phyloP scores from a whole-genome alignment of 2,797 vertebrate species.

The Falco concolor region DNA sequence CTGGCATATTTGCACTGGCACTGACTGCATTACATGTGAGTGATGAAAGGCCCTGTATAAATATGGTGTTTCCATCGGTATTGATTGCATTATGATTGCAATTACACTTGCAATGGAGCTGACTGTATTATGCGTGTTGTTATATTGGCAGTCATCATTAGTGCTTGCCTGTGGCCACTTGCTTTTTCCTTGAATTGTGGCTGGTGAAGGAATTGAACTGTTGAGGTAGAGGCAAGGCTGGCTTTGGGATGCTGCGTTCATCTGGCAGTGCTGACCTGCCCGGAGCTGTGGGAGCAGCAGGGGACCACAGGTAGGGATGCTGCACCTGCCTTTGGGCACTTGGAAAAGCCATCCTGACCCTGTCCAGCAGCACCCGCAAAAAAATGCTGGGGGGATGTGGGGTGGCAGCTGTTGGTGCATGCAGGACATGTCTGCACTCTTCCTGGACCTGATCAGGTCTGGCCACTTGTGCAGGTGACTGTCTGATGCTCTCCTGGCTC shows the following conservation, averaged over 20 bases:
- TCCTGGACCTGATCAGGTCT: neutral
- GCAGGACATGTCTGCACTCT: rapidly evolving
- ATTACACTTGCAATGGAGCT: slow-evolving; percentile 42
- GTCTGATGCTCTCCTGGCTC: neutral
- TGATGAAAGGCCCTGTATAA: slow-evolving; percentile 69
- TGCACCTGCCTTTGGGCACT: neutral
- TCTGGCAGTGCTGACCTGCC: neutral
- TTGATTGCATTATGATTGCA: slow-evolving; percentile 51
- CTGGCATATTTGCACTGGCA: slow-evolving; percentile 66
- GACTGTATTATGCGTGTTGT: neutral
- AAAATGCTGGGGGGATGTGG: neutral
- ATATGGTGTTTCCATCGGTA: slow-evolving; percentile 50
- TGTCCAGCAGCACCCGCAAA: neutral
- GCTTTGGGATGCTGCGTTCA: neutral
- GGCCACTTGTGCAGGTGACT: neutral
- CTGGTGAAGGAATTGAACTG: neutral
- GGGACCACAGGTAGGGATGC: neutral
- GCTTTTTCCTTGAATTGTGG: rapidly evolving
- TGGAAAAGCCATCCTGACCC: neutral
- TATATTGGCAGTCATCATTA: neutral
- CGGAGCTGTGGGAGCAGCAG: neutral
- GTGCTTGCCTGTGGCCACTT: neutral
- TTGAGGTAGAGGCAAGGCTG: neutral
- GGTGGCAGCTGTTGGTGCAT: rapidly evolving
- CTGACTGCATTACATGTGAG: slow-evolving; percentile 53